Base-by-base conservation (phyloP, 2,797 vertebrate genomes). In the Holocentrus rufus region DNA sequence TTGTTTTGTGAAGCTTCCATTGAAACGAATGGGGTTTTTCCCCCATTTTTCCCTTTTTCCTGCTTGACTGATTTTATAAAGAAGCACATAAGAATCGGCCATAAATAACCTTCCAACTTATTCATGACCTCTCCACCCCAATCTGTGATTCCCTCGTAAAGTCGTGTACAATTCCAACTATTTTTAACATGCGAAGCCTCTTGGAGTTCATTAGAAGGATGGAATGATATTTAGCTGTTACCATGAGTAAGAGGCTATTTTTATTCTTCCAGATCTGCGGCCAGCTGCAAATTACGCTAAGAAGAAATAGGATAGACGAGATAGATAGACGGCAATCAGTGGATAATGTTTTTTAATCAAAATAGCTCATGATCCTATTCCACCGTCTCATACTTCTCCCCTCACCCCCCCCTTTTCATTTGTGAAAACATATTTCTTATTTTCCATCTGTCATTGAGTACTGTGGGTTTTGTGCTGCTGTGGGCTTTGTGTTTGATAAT, bases 401-500 rank as follows among this genome's bases (percentile, higher is more conserved):
- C 36, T 11, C 9, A 39, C 11, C 9, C 31, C 55, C 58, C 54
- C 52, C 36, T 20, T 39, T 31, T 10, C 54, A 36, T 57, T 61
- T 27, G 61, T 55, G 47, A 56, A 79, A 74, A 79, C 63, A 70
- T 15, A 75, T 85, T 80, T 76, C 83, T 77, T 81, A 81, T 83
- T 84, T 34, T 82, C 71, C 66, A 77, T 86, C 82, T 69, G 63
- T 80, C 79, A 76, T 57, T 85, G 71, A 80, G 77, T 69, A 60
- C 72, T 75, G 68, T 8, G 11, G 66, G 65, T 79, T 87, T 73
- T 69, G 69, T 80, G 53, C 69, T 44, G 73, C 65, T 77, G 34
- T 76, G 74, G 77, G 72, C 85, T 88, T 89, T 88, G 76, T 84
- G 82, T 74, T 81, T 74, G 17, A 75, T 88, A 87, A 90, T 89